A percentile compares a stretch with the other conserved stretches of the same genome.
Conservation (phyloP, 1,140 invertebrate species). For the Muscidifurax raptorellus region DNA sequence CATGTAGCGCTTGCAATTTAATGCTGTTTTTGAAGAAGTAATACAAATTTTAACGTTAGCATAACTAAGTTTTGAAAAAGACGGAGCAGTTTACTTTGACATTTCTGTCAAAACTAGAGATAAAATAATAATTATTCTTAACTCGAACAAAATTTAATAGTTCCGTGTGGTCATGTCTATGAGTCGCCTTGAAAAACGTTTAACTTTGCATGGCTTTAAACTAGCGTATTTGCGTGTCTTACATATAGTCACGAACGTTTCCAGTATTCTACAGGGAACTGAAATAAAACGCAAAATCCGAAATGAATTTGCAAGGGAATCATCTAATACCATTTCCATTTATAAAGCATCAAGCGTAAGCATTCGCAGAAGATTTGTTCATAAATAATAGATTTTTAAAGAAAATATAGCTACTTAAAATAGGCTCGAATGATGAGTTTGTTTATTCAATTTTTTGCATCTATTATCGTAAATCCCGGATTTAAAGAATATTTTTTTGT, state of each 20-base stretch:
- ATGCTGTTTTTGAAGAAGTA: no score
- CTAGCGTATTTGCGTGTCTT: not conserved
- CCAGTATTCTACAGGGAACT: not conserved
- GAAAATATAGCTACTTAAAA: no score
- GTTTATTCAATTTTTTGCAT: not conserved
- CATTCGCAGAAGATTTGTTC: not conserved
- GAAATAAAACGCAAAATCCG: not conserved
- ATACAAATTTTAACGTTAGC: no score
- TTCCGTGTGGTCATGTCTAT: no score
- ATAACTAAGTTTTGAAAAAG: no score
- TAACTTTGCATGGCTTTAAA: no score
- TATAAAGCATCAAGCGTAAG: not conserved
- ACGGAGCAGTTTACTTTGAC: no score
- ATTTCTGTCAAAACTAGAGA: no score
- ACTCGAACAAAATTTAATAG: no score
- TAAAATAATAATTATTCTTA: no score
- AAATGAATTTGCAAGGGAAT: not conserved
- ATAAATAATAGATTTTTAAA: not conserved
- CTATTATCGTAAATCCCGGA: not conserved
- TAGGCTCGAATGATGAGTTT: not conserved
- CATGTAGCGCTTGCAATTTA: no score
- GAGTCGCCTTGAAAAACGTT: no score
- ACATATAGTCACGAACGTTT: not conserved
- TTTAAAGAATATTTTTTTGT: not conserved
- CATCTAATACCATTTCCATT: not conserved